phyloP scores from a whole-genome alignment of 2,888 invertebrate species.

The Ichneumoninae sp. region DNA sequence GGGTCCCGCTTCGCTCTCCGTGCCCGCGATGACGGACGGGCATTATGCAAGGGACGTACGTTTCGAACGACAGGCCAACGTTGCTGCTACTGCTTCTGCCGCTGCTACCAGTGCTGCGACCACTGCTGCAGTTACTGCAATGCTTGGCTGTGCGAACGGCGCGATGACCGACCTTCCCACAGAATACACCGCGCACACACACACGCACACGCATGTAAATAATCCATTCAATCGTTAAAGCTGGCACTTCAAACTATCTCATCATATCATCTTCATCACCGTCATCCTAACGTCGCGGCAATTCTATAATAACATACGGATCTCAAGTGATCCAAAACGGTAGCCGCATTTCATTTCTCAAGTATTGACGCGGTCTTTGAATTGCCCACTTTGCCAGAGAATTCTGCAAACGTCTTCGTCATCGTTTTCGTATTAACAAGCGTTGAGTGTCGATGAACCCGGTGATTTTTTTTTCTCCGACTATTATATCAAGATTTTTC shows the following conservation, averaged over 20 bases:
- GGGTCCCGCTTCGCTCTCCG: constrained; percentile 10
- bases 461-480: not conserved
- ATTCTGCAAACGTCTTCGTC: not conserved
- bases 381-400: not conserved
- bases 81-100: not conserved
- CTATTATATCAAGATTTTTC: not conserved
- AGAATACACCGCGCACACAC: constrained; percentile 10
- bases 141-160: constrained; percentile 35
- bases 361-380: not conserved
- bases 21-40: constrained; percentile 60
- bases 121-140: not conserved
- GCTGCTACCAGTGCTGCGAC: not conserved
- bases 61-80: constrained; percentile 58
- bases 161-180: constrained; percentile 54
- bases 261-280: constrained; percentile 39
- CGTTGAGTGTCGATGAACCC: not conserved
- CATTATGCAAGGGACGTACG: constrained; percentile 66
- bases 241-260: constrained; percentile 51
- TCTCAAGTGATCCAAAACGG: constrained; percentile 3
- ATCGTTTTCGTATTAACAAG: not conserved
- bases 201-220: constrained; percentile 3
- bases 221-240: constrained; percentile 60
- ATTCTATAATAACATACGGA: not conserved
- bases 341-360: constrained; percentile 6
- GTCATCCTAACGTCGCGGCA: constrained; percentile 35